These are phyloP conservation scores for Tenebrosternarchus preto DNA, from an alignment of 2,113 vertebrate genomes.

Conservation along the genomic window DNA sequence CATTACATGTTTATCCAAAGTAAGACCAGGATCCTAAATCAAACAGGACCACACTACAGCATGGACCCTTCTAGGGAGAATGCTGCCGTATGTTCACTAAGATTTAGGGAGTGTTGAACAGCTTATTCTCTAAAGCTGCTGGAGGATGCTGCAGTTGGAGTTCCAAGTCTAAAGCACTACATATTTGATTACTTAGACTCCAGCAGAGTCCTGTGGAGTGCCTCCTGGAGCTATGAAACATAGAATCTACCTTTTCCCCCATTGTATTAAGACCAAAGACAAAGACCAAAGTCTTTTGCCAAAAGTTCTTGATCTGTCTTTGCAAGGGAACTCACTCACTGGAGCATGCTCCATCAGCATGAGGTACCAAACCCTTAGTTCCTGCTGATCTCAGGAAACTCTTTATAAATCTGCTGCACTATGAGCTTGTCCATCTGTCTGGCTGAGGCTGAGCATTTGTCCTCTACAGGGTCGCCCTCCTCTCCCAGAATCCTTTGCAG, in stretches of 20 bases:
- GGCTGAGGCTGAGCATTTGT: constrained; percentile 76
- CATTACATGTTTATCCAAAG: constrained; percentile 39
- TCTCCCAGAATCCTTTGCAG: constrained; percentile 89
- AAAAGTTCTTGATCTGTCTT: constrained; percentile 24
- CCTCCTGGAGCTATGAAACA: not conserved
- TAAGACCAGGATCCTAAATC: constrained; percentile 25
- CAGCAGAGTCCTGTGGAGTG: not conserved
- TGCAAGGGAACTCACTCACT: constrained; percentile 57
- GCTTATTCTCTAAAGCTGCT: not conserved
- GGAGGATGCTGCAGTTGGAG: constrained; percentile 13
- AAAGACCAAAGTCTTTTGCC: not conserved
- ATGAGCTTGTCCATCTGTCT: constrained; percentile 98
- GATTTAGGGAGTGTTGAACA: not conserved
- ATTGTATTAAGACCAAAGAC: not conserved
- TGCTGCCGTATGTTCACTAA: not conserved
- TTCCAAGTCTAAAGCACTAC: constrained; percentile 21
- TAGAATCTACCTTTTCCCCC: not conserved
- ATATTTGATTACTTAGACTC: not conserved
- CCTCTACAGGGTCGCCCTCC: constrained; percentile 75
- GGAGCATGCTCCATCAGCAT: constrained; percentile 14
- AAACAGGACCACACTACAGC: constrained; percentile 56
- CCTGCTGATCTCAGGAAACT: constrained; percentile 83
- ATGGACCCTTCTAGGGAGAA: constrained; percentile 62
- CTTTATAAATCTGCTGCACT: constrained; percentile 89
- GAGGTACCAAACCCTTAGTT: constrained; percentile 54